phyloP scores from a whole-genome alignment of 2,888 invertebrate genomes.

The Hirtodrosophila duncani region DNA sequence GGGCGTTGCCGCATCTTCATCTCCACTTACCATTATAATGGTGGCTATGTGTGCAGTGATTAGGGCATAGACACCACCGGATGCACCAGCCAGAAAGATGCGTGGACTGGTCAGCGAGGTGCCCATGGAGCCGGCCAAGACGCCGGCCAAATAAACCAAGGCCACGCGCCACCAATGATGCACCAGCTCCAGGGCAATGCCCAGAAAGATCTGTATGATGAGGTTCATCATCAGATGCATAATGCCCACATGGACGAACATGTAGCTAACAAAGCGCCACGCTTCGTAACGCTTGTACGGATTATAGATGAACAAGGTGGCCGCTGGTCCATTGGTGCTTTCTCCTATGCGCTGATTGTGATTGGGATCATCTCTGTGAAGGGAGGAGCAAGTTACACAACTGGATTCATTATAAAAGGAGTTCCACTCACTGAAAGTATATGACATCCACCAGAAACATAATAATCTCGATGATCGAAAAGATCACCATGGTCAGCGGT shows the following conservation, averaged over 20 bases:
- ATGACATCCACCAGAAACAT: conserved; percentile 81
- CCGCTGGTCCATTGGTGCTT: conserved; percentile 85
- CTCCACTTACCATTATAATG: conserved; percentile 84
- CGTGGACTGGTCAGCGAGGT: conserved; percentile 88
- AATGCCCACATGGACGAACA: conserved; percentile 95
- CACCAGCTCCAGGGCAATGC: conserved; percentile 96
- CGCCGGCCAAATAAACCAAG: conserved; percentile 89
- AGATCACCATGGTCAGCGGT: conserved; percentile 92
- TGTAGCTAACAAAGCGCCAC: conserved; percentile 96
- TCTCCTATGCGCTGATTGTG: conserved; percentile 75
- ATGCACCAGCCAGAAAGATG: conserved; percentile 93
- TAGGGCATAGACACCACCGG: conserved; percentile 96
- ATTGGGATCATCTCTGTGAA: conserved; percentile 75
- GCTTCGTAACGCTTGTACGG: conserved; percentile 90
- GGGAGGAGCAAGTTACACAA: background rate
- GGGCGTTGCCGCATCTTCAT: too few species aligned
- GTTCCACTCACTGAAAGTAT: conserved; percentile 74
- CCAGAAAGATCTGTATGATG: conserved; percentile 93
- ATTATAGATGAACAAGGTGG: conserved; percentile 91
- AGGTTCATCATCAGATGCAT: conserved; percentile 94
- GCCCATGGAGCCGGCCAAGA: conserved; percentile 89
- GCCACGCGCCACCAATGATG: conserved; percentile 96
- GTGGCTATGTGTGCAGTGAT: conserved; percentile 96
- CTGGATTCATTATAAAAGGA: background rate
- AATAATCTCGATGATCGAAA: conserved; percentile 91